A percentile compares a stretch with the other conserved stretches of the same genome.
These are phyloP conservation scores for Himalopsyche phryganea DNA, from an alignment of 1,140 invertebrate species.

Conservation along the genomic window DNA sequence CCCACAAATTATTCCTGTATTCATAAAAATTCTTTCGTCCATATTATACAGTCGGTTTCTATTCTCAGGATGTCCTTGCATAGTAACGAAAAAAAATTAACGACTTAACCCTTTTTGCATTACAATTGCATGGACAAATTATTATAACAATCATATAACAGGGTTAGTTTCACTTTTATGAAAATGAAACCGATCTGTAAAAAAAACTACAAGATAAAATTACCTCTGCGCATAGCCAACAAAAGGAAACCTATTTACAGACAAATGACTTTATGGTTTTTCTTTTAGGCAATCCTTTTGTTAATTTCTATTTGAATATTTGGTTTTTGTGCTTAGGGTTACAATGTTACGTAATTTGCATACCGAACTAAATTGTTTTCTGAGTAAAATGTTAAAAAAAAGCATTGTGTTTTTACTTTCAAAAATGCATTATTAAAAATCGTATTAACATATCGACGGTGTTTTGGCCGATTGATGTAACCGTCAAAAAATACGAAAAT, in stretches of 20 bases:
- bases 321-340: background rate
- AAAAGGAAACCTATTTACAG: slow-evolving; percentile 7
- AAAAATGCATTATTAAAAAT: background rate
- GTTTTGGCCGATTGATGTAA: too few relatives aligned
- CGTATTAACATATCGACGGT: too few relatives aligned
- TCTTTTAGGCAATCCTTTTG: slow-evolving; percentile 3
- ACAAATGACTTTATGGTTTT: slow-evolving; percentile 9
- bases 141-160: slow-evolving; percentile 21
- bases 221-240: slow-evolving; percentile 7
- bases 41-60: too few relatives aligned
- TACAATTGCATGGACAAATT: slow-evolving; percentile 29
- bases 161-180: slow-evolving; percentile 30
- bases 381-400: slow-evolving; percentile 13
- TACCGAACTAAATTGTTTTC: slow-evolving; percentile 24
- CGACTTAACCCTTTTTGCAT: slow-evolving; percentile 26
- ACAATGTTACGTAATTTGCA: slow-evolving; percentile 28
- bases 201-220: slow-evolving; percentile 18
- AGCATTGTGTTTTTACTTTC: slow-evolving; percentile 9
- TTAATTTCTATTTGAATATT: slow-evolving; percentile 21
- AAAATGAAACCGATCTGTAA: slow-evolving; percentile 6
- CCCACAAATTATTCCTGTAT: too few relatives aligned
- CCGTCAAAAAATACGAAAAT: too few relatives aligned
- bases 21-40: too few relatives aligned
- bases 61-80: too few relatives aligned
- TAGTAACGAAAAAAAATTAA: too few relatives aligned